These are phyloP conservation scores for Drosophila virilis DNA, from an alignment of 1,140 invertebrate species.

Conservation along the genomic window DNA sequence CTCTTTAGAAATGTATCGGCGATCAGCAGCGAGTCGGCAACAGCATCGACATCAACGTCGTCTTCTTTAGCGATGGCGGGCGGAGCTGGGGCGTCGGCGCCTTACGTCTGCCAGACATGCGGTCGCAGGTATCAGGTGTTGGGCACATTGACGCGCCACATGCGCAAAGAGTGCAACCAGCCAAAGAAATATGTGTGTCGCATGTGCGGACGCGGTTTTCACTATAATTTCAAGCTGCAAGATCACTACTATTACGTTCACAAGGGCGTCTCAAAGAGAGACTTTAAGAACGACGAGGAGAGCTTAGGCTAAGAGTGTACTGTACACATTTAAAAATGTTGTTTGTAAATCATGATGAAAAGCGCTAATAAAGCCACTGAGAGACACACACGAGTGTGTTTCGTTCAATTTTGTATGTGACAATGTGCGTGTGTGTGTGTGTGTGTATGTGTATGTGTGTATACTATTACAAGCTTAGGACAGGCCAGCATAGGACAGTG, in stretches of 20 bases:
- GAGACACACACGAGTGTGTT: constrained; percentile 4
- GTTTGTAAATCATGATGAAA: constrained; percentile 10
- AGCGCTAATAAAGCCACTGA: constrained; percentile 28
- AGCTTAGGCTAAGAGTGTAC: constrained; percentile 13
- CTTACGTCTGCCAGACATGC: constrained; percentile 86
- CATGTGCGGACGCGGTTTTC: constrained; percentile 84
- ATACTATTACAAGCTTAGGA: background rate
- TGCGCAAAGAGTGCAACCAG: constrained; percentile 86
- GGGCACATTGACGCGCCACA: constrained; percentile 86
- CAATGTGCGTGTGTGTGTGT: background rate
- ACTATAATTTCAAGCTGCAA: constrained; percentile 85
- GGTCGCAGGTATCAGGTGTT: constrained; percentile 86
- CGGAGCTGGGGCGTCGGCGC: constrained; percentile 34
- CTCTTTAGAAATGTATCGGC: constrained; percentile 40
- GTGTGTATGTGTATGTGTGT: background rate
- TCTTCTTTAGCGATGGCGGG: background rate
- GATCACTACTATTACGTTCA: constrained; percentile 79
- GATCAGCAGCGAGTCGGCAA: constrained; percentile 7
- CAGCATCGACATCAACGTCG: constrained; percentile 18
- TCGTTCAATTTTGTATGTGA: constrained; percentile 12
- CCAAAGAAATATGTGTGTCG: constrained; percentile 85
- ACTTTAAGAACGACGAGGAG: constrained; percentile 25
- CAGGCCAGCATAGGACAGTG: background rate
- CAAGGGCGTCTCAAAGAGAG: constrained; percentile 58
- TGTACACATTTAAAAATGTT: constrained; percentile 5